These are phyloP conservation scores for Calliphora vomitoria DNA, from an alignment of 2,888 invertebrate species.

Conservation along the genomic window DNA sequence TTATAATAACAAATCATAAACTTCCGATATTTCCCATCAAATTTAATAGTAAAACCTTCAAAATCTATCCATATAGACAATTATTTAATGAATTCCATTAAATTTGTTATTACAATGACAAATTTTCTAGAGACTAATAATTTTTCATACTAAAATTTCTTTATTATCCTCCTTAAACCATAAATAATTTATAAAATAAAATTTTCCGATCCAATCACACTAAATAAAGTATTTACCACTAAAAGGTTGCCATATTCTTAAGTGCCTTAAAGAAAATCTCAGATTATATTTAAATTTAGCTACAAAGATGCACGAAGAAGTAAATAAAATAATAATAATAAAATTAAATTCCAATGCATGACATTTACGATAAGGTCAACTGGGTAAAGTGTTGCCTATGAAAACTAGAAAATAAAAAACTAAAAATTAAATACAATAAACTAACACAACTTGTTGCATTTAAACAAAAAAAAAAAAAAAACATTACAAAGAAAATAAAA, in stretches of 20 bases:
- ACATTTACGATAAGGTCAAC: conserved; percentile 75
- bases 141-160: too few relatives aligned
- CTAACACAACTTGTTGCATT: conserved; percentile 44
- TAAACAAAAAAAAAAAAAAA: conserved; percentile 50
- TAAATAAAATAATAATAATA: conserved; percentile 36
- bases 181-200: background rate
- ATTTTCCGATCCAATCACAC: background rate
- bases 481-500: conserved; percentile 52
- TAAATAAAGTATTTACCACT: background rate
- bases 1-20: too few relatives aligned
- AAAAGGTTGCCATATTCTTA: conserved; percentile 44
- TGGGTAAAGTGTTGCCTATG: conserved; percentile 62
- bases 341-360: conserved; percentile 69
- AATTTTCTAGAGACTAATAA: too few relatives aligned
- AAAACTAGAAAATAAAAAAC: conserved; percentile 52
- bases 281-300: conserved; percentile 34
- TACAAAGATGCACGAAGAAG: conserved; percentile 5
- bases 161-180: background rate
- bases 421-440: conserved; percentile 41
- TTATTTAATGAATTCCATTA: too few relatives aligned
- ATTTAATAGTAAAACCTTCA: too few relatives aligned
- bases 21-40: too few relatives aligned
- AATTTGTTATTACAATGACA: too few relatives aligned
- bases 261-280: conserved; percentile 27
- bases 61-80: too few relatives aligned